phyloP scores from a whole-genome alignment of 1,140 invertebrate genomes.

The Brachionus koreanus region DNA sequence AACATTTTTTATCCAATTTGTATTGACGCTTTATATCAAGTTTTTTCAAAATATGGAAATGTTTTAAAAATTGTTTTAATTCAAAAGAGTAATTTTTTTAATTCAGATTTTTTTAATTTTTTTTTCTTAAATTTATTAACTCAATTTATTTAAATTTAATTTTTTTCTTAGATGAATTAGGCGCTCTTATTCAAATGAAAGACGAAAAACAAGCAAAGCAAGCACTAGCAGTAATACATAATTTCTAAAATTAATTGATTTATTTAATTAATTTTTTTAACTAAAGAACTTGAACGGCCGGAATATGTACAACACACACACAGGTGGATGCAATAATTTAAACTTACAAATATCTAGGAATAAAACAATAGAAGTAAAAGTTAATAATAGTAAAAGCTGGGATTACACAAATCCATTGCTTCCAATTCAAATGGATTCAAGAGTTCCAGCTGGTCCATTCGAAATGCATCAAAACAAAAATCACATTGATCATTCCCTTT shows the following conservation, averaged over 20 bases:
- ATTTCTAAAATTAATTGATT: neutral
- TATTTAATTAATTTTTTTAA: neutral
- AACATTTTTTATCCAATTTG: constrained; percentile 97
- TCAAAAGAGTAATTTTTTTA: constrained; percentile 70
- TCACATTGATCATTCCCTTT: neutral
- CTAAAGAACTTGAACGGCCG: constrained; percentile 59
- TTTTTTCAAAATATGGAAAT: constrained; percentile 95
- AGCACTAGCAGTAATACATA: constrained; percentile 68
- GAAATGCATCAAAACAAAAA: constrained; percentile 7
- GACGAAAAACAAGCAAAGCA: constrained; percentile 90
- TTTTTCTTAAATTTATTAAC: neutral
- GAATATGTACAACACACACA: constrained; percentile 98
- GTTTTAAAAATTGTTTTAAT: constrained; percentile 98
- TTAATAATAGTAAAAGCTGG: constrained; percentile 98
- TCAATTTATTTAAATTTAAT: neutral
- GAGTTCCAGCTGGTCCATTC: neutral
- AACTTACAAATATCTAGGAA: constrained; percentile 97
- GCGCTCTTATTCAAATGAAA: constrained; percentile 96
- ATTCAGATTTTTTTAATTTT: neutral
- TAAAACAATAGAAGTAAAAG: constrained; percentile 82
- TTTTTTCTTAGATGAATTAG: constrained; percentile 72
- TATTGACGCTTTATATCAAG: constrained; percentile 83
- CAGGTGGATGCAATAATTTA: constrained; percentile 88
- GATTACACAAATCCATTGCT: constrained; percentile 81
- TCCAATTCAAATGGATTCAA: constrained; percentile 12